Evolutionary conservation across 2,888 invertebrate genomes (phyloP), one percentile per base, ranked within the genome.

Genomic region (Caenorhabditis wallacei): DNA sequence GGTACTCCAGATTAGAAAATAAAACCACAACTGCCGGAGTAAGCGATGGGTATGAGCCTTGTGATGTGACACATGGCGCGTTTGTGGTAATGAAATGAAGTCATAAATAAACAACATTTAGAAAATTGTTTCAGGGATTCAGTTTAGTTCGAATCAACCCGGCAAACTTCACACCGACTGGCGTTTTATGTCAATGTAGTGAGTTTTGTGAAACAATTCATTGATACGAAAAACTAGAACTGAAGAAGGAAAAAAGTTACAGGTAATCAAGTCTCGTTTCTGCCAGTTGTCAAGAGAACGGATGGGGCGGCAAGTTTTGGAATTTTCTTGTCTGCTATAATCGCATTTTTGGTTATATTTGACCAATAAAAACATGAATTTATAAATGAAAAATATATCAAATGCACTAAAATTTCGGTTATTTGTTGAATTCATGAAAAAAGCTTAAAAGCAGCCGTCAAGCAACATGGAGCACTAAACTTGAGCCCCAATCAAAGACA

Each of bases 141-240:
- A 54, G 40, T 18, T 46, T 75, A 20, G 75, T 76, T 40, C 54
- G 81, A 11, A 43, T 81, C 18, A 71, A 75, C 70, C 81, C 81
- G 1, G 37, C 35, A 1, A 72, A 81, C 24, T 81, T 81, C 57
- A 75, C 71, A 11, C 37, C 75, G 22, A 81, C 70, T 43, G 81
- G 81, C 7, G 57, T 75, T 64, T 74, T 81, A 20, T 81, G 81
- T 64, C 81, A 81, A 35, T 81, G 81, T n/a, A 61, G 81, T 75
- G 64, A 56, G 81, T 81, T 59, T 40, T 7, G 22, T 51, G 35
- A n/a, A n/a, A n/a, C n/a, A n/a, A n/a, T n/a, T 16, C 11, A 30
- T 54, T 57, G 30, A 56, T 30, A 56, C 13, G n/a, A n/a, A n/a
- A n/a, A n/a, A n/a, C n/a, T n/a, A n/a, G n/a, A n/a, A n/a, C n/a